Conservation (phyloP, 2,113 vertebrate species). For the Pterocles gutturalis region DNA sequence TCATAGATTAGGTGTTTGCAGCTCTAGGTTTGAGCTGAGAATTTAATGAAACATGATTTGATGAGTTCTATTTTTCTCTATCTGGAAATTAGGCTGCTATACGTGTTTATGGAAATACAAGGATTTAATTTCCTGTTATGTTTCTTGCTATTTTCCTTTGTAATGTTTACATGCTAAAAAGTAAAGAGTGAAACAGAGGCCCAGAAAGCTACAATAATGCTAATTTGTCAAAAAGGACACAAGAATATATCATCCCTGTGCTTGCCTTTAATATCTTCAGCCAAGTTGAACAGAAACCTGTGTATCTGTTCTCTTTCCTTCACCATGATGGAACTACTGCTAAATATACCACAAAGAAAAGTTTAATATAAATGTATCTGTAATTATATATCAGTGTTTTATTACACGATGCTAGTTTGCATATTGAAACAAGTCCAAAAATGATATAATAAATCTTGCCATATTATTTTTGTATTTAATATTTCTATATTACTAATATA, state of each 20-base stretch:
- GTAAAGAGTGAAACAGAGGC: neutral
- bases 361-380: neutral
- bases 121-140: neutral
- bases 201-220: neutral
- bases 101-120: neutral
- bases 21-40: neutral
- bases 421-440: neutral
- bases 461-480: neutral
- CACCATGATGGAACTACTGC: neutral
- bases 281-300: neutral
- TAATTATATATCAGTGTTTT: neutral
- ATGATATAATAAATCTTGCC: neutral
- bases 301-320: neutral
- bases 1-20: conserved; percentile 4
- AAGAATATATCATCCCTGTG: neutral
- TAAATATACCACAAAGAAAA: neutral
- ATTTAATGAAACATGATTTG: conserved; percentile 14
- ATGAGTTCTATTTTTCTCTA: neutral
- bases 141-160: neutral
- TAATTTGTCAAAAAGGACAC: neutral
- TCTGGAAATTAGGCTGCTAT: neutral
- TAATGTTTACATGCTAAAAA: neutral
- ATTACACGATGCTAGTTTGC: neutral
- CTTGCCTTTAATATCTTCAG: neutral
- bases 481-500: neutral